These are phyloP conservation scores for Delphinapterus leucas DNA, from an alignment of 2,113 vertebrate genomes.

Conservation along the genomic window DNA sequence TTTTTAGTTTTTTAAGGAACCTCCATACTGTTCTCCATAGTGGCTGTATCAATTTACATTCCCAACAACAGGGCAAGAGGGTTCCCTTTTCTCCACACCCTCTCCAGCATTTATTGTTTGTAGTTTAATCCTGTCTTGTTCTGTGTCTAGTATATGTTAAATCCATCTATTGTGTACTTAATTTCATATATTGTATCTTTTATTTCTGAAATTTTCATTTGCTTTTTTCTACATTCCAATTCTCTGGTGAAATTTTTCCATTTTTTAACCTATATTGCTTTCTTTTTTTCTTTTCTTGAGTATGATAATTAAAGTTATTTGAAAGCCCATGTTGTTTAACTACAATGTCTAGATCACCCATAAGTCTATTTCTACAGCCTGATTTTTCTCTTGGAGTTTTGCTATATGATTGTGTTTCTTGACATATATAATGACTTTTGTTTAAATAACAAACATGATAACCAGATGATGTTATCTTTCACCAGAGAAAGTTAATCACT, in stretches of 20 bases:
- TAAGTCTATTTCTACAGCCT: not conserved
- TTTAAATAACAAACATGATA: not conserved
- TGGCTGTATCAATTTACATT: too few relatives aligned
- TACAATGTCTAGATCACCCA: not conserved
- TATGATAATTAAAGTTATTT: not conserved
- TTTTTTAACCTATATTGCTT: not conserved
- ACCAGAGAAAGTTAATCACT: not conserved
- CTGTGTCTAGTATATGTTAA: not conserved
- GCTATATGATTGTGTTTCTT: not conserved
- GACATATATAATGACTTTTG: not conserved
- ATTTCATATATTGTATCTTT: not conserved
- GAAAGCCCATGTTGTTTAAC: not conserved
- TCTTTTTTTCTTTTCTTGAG: not conserved
- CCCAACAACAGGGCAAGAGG: too few relatives aligned
- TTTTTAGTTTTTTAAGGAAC: too few relatives aligned
- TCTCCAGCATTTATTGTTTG: too few relatives aligned
- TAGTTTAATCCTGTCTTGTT: not conserved
- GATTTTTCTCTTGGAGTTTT: not conserved
- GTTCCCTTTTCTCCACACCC: too few relatives aligned
- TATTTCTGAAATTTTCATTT: constrained; percentile 9
- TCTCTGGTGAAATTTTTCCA: not conserved
- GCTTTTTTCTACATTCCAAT: not conserved
- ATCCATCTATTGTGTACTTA: not conserved
- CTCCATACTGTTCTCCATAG: too few relatives aligned
- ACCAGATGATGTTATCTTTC: not conserved